Conservation (phyloP, 2,113 vertebrate species). For the Copsychus sechellarum region DNA sequence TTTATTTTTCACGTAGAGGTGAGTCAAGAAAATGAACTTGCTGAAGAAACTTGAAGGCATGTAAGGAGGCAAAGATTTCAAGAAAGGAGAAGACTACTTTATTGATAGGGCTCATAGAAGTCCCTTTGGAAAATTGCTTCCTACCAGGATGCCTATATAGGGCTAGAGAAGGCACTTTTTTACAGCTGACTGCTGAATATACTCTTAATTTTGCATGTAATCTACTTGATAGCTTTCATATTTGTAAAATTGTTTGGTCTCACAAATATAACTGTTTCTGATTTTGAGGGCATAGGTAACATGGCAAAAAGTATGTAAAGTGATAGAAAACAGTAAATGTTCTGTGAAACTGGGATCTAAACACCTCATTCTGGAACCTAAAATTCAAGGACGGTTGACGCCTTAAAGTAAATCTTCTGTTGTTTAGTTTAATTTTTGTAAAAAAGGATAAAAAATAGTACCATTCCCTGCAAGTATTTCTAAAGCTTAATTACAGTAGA, state of each 20-base stretch:
- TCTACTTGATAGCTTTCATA: not conserved
- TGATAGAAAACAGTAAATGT: not conserved
- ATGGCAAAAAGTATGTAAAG: not conserved
- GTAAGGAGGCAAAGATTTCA: not conserved
- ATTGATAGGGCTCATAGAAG: not conserved
- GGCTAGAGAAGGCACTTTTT: not conserved
- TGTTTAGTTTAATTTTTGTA: not conserved
- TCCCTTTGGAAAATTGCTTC: not conserved
- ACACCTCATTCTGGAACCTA: not conserved
- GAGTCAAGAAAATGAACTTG: not conserved
- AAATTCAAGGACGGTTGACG: not conserved
- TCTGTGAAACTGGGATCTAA: not conserved
- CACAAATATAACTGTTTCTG: not conserved
- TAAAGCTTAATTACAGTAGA: not conserved
- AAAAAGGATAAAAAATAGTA: not conserved
- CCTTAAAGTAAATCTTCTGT: not conserved
- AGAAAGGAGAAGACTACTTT: not conserved
- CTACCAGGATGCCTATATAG: not conserved
- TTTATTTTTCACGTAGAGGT: not conserved
- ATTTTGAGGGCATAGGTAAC: not conserved
- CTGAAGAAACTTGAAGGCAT: not conserved
- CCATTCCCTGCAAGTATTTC: not conserved
- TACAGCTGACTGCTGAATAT: not conserved
- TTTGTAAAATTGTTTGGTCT: not conserved
- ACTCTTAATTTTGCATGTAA: not conserved